Base-by-base conservation (phyloP, 1,140 invertebrate genomes). In the Phenacoccus solenopsis region DNA sequence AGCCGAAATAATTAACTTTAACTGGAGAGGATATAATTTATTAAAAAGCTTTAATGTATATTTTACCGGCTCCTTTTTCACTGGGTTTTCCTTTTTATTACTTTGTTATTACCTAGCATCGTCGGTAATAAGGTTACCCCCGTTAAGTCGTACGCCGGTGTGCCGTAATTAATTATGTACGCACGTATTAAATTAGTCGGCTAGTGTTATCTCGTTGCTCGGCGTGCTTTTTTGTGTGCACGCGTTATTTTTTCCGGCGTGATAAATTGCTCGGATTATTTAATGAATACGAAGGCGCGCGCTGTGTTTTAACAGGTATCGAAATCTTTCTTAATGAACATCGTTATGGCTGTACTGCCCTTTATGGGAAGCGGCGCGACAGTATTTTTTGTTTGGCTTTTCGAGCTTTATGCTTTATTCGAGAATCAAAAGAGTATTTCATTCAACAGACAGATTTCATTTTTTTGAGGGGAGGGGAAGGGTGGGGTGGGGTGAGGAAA, bases 21-120 rank as follows among this genome's bases (percentile, higher is more conserved):
- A 49, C 38, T 49, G 16, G 38, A 49, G 16, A 49, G 38, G 16
- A 49, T 49, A 49, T 49, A 49, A 49, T 49, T 49, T 49, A 49
- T 49, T 49, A 49, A 49, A 49, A 49, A 49, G 38, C 38, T 49
- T 49, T 49, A 49, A 49, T 49, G 38, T 16, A 49, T 49, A 49
- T 49, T 49, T 49, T n/a, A 49, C 38, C 38, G 38, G 38, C 38
- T 49, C 38, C 38, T 49, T 49, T 49, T 49, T 49, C 38, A 49
- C 5, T 9, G 38, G 38, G 38, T 49, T 49, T 49, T 49, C 38
- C 38, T 49, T 49, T 49, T 49, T 49, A 49, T 49, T 49, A 49
- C 38, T 49, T 49, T 49, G 38, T 49, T 49, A 49, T 49, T 49
- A 49, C 38, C 38, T 49, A 49, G 38, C 38, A 16, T 10, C 16